Evolutionary conservation across 1,140 invertebrate species (phyloP), one percentile per base, ranked within the genome.

Genomic region (Pantala flavescens): DNA sequence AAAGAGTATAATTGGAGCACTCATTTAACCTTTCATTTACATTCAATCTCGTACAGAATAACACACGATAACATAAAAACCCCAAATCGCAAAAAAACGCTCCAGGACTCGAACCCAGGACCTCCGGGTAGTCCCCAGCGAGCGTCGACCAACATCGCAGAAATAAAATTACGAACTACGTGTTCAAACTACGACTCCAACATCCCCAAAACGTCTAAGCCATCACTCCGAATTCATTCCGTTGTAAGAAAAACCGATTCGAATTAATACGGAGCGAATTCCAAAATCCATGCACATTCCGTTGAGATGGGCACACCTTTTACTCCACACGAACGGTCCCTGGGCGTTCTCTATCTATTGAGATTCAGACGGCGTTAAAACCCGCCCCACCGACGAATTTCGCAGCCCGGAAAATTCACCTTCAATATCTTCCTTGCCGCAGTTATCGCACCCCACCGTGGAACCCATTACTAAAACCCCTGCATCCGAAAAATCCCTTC

Each of bases 331-430:
- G 14, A 19, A 63, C 3, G 49, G 49, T 14, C 49, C 49, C 49
- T 63, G 49, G 28, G 28, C 28, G 28, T 36, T 9, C n/a, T n/a
- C n/a, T n/a, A 16, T 63, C 49, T 19, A 63, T 63, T 63, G 49
- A 21, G 49, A 63, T 63, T 63, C 49, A 7, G n/a, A 36, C 28
- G 28, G 28, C 49, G 16, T 63, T 63, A 63, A 63, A 16, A 63
- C 49, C 77, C 79, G 76, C 75, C 80, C 79, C 81, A 80, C 81
- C 83, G 82, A 83, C n/a, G n/a, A 83, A 82, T 80, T 83, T 83
- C 82, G 83, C 83, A 84, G 49, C 49, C 49, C 49, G 12, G 49
- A 63, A 63, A 63, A 79, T 80, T 81, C 79, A 79, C 79, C 78
- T 78, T 81, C 82, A 81, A 82, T 81, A 80, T 79, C 78, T 28